Evolutionary conservation across 2,888 invertebrate species (phyloP), one percentile per base, ranked within the genome.

Genomic region (Melanotus villosus): DNA sequence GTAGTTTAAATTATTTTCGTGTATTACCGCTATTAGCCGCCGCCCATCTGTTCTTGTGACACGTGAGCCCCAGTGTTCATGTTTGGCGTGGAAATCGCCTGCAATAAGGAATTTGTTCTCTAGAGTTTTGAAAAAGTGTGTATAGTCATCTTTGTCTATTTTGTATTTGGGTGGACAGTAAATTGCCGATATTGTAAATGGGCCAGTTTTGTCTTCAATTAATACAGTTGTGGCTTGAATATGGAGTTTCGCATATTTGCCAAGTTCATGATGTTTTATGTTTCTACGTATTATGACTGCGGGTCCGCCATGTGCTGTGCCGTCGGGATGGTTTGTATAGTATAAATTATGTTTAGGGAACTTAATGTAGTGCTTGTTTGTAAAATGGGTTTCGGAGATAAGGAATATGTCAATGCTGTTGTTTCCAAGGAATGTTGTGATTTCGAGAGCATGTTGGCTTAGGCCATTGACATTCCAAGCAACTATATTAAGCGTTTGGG

Each of bases 241-340:
- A 34, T 45, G 34, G 36, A 6, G 6, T 41, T 58, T 7, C 19
- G 32, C n/a, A 50, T 36, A 52, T 38, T 45, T 56, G 47, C 19
- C 50, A 1, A 34, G 2, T 41, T 47, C 43, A 32, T 50, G 32
- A 52, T 66, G 47, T 19, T 47, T 47, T 5, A 65, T 58, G 12
- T 18, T 63, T 32, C 58, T 34, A 19, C 14, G n/a, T 30, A 64
- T 36, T 32, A 43, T 54, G 4, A 64, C 2, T 6, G 64, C 64
- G 3, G 64, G 43, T 36, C 57, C 65, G 4, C 65, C 45, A 14
- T 65, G 34, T n/a, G 71, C 71, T 34, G 45, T 72, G 19, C 57
- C 56, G 21, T 64, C 66, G 34, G 72, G 75, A 43, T 73, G 71
- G 26, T 68, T 72, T 16, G 69, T 73, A 34, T 34, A 30, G 23